Conservation (phyloP, 2,797 vertebrate species). For the Triplophysa yarkandensis region DNA sequence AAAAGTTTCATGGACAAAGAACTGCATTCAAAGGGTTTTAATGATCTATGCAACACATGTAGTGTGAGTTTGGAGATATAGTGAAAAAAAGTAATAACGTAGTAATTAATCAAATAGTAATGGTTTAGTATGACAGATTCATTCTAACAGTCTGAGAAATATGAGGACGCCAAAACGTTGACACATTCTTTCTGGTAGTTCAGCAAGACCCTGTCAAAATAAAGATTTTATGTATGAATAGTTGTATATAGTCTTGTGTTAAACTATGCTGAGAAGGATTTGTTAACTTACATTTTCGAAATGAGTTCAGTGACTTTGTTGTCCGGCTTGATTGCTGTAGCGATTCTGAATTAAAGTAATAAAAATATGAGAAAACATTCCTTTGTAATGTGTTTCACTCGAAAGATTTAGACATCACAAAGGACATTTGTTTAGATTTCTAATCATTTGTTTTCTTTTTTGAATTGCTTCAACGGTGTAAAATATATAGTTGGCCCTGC, state of each 20-base stretch:
- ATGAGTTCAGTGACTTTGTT: not conserved
- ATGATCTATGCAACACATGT: not conserved
- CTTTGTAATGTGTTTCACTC: too few species aligned
- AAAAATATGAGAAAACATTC: not conserved
- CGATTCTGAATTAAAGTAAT: not conserved
- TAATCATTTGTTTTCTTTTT: too few species aligned
- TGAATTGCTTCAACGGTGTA: too few species aligned
- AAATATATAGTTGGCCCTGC: too few species aligned
- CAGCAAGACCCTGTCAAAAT: not conserved
- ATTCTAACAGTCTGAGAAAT: slow-evolving; percentile 4
- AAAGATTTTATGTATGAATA: too few species aligned
- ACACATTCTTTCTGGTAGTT: not conserved
- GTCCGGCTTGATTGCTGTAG: accelerated
- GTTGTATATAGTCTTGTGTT: too few species aligned
- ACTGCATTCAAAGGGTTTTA: not conserved
- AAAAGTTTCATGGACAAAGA: not conserved
- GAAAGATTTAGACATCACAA: too few species aligned
- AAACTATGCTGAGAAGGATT: too few species aligned
- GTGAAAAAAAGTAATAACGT: not conserved
- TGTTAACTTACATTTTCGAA: slow-evolving; percentile 25
- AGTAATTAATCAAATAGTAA: not conserved
- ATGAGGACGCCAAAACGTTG: not conserved
- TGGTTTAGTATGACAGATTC: too few species aligned
- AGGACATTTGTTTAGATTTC: too few species aligned
- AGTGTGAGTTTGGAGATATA: not conserved